Evolutionary conservation across 1,140 invertebrate species (phyloP), one percentile per base, ranked within the genome.

Genomic region (Drosophila nasuta): DNA sequence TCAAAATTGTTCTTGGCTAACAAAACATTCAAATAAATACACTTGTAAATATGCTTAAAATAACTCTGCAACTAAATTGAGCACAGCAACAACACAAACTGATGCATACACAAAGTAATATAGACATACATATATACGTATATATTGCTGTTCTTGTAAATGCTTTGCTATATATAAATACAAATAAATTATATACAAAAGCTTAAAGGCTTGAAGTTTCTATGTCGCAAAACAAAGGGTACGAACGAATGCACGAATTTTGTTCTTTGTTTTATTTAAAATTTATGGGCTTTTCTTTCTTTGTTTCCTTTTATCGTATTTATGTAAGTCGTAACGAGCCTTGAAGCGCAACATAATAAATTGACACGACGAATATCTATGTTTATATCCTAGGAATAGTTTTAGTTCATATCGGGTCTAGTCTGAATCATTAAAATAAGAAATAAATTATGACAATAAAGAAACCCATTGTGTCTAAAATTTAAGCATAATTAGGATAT

Each of bases 11-110:
- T 63, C 41, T 63, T 60, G 30, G 35, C 20, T n/a, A 67, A 73
- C 30, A 51, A 60, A 58, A 54, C 49, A 43, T 66, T 45, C 10
- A 66, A 60, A 72, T 48, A 76, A 46, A 68, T 41, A 54, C 38
- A 57, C 58, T 65, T 77, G 71, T 75, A 77, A 63, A 75, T 45
- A 58, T 59, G 41, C 64, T 74, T 60, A 46, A 76, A 76, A 76
- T 76, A 76, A 72, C 62, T 66, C 41, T 59, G 25, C 60, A 58
- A 60, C 60, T 43, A 69, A 72, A 76, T 72, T 76, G 62, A 72
- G 62, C 43, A 76, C 69, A 73, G 41, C 46, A 60, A 65, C 62
- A 65, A 73, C 20, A 57, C 28, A 41, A 3, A 17, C 54, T 35
- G 15, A 30, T 58, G 35, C 35, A 66, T 43, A 52, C 13, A 52